A percentile compares a stretch with the other conserved stretches of the same genome.
These are phyloP conservation scores for Caenorhabditis becei DNA, from an alignment of 2,888 invertebrate genomes.

Conservation along the genomic window DNA sequence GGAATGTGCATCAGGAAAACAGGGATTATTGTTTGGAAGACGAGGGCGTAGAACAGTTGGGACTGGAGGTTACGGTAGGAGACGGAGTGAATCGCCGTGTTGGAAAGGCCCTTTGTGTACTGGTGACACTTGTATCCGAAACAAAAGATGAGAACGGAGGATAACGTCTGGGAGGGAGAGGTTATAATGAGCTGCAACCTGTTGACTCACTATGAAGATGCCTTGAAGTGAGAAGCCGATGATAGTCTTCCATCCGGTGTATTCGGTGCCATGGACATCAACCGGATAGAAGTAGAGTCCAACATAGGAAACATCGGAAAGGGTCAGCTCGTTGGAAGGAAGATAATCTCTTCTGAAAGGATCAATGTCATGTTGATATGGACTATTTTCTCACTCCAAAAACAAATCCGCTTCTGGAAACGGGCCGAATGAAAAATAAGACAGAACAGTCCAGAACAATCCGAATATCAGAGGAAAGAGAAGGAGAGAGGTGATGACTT, in stretches of 20 bases:
- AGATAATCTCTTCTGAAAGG: slow-evolving; percentile 25
- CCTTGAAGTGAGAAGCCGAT: slow-evolving; percentile 12
- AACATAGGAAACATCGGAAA: slow-evolving; percentile 29
- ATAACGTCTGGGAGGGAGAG: not conserved
- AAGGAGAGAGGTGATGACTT: slow-evolving; percentile 5
- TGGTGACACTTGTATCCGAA: slow-evolving; percentile 29
- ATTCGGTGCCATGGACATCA: slow-evolving; percentile 3
- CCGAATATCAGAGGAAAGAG: slow-evolving; percentile 11
- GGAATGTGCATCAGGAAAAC: slow-evolving; percentile 45
- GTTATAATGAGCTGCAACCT: not conserved
- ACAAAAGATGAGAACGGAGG: slow-evolving; percentile 18
- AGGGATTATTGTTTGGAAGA: slow-evolving; percentile 45
- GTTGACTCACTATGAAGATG: slow-evolving; percentile 13
- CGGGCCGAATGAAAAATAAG: not conserved
- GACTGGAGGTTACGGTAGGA: slow-evolving; percentile 7
- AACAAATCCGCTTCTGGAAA: slow-evolving; percentile 26
- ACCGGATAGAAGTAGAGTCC: slow-evolving; percentile 24
- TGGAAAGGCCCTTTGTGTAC: not conserved
- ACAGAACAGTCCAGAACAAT: not conserved
- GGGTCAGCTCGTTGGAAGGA: not conserved
- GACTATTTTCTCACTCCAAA: slow-evolving; percentile 1
- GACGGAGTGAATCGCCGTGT: not conserved
- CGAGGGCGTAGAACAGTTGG: slow-evolving; percentile 45
- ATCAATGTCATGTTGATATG: too few species aligned
- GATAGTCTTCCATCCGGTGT: slow-evolving; percentile 15